These are phyloP conservation scores for Centropristis striata DNA, from an alignment of 2,113 vertebrate species.

Conservation along the genomic window DNA sequence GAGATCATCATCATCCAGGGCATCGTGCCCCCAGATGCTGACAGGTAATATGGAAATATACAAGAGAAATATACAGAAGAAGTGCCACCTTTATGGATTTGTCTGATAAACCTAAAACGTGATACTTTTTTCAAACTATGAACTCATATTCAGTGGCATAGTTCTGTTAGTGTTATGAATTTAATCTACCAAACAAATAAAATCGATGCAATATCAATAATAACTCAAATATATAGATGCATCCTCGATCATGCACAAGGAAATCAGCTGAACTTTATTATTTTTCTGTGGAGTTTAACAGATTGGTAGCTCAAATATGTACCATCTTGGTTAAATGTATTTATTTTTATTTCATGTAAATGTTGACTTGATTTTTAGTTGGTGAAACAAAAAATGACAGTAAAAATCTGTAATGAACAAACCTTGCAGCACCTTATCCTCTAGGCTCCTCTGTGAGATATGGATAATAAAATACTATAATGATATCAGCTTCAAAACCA, in stretches of 20 bases:
- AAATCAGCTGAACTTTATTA: background rate
- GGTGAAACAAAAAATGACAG: background rate
- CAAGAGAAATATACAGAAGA: background rate
- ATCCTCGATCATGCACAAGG: background rate
- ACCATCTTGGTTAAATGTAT: background rate
- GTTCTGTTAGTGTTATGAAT: background rate
- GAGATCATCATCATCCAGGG: constrained; percentile 91
- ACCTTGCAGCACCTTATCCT: background rate
- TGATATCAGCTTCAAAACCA: background rate
- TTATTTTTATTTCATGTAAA: background rate
- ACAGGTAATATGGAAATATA: constrained; percentile 85
- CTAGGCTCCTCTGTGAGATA: no score
- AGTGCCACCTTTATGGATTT: background rate
- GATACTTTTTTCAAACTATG: no score
- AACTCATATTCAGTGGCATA: background rate
- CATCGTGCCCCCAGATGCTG: constrained; percentile 87
- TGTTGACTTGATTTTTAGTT: background rate
- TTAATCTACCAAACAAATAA: background rate
- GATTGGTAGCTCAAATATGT: background rate
- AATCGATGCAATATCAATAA: background rate
- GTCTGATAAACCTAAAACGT: background rate
- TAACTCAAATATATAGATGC: background rate
- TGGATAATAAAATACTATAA: no score
- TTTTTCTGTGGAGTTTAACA: background rate
- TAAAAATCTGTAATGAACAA: background rate